Evolutionary conservation across 2,888 invertebrate species (phyloP).

Genomic region (Patella caerulea): DNA sequence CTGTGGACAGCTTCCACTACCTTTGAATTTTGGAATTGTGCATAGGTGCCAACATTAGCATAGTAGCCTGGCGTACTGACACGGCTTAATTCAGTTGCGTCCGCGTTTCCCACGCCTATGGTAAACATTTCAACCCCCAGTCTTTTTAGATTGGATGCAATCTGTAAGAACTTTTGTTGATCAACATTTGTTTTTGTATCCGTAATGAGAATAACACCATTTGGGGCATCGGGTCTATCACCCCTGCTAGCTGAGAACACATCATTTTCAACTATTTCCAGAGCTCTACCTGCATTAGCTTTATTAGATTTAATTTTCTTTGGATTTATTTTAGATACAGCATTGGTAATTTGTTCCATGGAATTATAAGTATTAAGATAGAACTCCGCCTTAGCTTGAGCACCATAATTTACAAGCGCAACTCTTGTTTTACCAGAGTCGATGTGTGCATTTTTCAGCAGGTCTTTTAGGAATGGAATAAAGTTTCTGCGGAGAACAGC

Average conservation of each 20-base stretch:
- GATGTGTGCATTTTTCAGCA: constrained; percentile 40
- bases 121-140: constrained; percentile 49
- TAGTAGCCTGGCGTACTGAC: constrained; percentile 39
- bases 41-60: constrained; percentile 35
- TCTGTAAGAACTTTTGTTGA: constrained; percentile 37
- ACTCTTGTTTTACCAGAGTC: constrained; percentile 48
- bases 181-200: constrained; percentile 48
- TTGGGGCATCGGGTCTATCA: constrained; percentile 44
- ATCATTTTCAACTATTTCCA: constrained; percentile 36
- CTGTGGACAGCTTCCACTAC: constrained; percentile 22
- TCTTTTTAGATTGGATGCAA: constrained; percentile 47
- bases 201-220: constrained; percentile 55
- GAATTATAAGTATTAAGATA: constrained; percentile 41
- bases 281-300: constrained; percentile 29
- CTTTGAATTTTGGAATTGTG: constrained; percentile 17
- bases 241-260: constrained; percentile 39
- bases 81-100: constrained; percentile 35
- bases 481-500: constrained; percentile 42
- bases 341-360: constrained; percentile 36
- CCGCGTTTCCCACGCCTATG: constrained; percentile 41
- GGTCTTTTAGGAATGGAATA: constrained; percentile 38
- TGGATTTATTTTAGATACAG: constrained; percentile 37
- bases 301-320: constrained; percentile 31
- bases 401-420: constrained; percentile 66
- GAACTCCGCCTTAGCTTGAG: constrained; percentile 49